Conservation (phyloP, 2,888 invertebrate species). For the Steinernema hermaphroditum region DNA sequence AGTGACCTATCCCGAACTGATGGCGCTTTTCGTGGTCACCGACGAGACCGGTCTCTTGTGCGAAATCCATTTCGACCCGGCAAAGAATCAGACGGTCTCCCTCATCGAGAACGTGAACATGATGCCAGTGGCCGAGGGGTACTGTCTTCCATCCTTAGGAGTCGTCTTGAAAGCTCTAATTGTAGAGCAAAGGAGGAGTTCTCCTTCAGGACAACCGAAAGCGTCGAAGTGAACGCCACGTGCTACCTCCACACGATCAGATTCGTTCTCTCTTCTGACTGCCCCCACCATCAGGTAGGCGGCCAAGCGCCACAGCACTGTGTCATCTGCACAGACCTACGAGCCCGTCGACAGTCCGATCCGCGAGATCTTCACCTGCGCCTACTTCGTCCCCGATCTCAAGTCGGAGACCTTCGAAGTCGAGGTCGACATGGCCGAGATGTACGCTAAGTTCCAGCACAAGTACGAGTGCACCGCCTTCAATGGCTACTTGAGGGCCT, state of each 20-base stretch:
- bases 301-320: too few relatives aligned
- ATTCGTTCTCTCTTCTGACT: neutral
- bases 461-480: neutral
- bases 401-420: neutral
- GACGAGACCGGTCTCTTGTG: neutral
- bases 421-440: neutral
- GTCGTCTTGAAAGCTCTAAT: neutral
- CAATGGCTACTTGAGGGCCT: neutral
- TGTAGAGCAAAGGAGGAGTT: neutral
- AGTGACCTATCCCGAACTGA: neutral
- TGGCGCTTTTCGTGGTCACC: neutral
- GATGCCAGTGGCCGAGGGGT: neutral
- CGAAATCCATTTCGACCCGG: neutral
- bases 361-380: neutral
- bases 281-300: neutral
- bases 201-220: neutral
- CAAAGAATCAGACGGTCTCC: neutral
- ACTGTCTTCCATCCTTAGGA: neutral
- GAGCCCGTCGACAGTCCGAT: constrained; percentile 2
- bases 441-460: neutral
- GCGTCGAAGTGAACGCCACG: neutral
- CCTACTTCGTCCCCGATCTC: neutral
- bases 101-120: neutral
- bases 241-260: neutral
- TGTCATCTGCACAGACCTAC: too few relatives aligned